Conservation (phyloP, 2,113 vertebrate species). For the Odocoileus hemionus region DNA sequence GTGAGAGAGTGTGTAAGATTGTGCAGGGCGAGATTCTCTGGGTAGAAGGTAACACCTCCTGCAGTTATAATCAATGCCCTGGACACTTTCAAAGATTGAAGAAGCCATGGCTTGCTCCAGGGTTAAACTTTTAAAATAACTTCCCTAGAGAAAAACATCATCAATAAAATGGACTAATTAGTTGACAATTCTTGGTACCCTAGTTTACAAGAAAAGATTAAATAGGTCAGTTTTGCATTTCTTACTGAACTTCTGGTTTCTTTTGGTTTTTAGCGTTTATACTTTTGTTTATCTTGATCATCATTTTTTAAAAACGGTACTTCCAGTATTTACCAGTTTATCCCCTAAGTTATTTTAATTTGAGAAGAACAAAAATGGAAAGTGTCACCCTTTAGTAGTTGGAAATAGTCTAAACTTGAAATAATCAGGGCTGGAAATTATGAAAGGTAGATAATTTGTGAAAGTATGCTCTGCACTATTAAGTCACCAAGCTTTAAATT, state of each 20-base stretch:
- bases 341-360: background rate
- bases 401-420: constrained; percentile 22
- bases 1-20: constrained; percentile 77
- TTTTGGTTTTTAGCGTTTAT: constrained; percentile 56
- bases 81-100: constrained; percentile 90
- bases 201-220: constrained; percentile 69
- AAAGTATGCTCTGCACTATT: background rate
- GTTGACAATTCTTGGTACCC: constrained; percentile 81
- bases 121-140: constrained; percentile 95
- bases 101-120: constrained; percentile 88
- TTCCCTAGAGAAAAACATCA: constrained; percentile 87
- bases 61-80: constrained; percentile 91
- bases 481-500: background rate
- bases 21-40: constrained; percentile 84
- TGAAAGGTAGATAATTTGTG: constrained; percentile 18
- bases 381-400: background rate
- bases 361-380: background rate
- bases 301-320: background rate
- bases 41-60: constrained; percentile 87
- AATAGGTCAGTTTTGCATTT: constrained; percentile 59
- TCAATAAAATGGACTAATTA: constrained; percentile 96
- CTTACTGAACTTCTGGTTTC: constrained; percentile 46
- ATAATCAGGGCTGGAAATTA: background rate
- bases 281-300: constrained; percentile 56
- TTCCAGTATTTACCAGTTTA: background rate